phyloP scores from a whole-genome alignment of 2,888 invertebrate genomes.

The Abrostola tripartita region DNA sequence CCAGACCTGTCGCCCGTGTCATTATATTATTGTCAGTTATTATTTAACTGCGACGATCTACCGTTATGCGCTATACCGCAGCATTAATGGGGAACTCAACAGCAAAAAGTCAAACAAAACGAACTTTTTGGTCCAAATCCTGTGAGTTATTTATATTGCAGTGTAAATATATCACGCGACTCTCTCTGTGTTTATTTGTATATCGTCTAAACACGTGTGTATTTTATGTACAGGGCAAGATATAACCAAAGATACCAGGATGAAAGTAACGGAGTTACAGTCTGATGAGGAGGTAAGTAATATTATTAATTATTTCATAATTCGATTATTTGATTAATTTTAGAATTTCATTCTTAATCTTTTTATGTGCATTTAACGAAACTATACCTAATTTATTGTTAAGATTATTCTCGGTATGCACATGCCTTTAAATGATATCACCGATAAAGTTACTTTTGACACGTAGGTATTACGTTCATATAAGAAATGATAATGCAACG shows the following conservation, averaged over 20 bases:
- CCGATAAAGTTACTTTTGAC: constrained; percentile 18
- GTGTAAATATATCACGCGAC: constrained; percentile 56
- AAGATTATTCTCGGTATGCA: constrained; percentile 18
- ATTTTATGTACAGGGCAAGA: constrained; percentile 84
- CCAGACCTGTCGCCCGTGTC: constrained; percentile 71
- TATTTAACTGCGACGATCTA: constrained; percentile 56
- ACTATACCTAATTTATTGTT: not conserved
- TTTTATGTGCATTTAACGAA: not conserved
- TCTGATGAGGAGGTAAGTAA: constrained; percentile 83
- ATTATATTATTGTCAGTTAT: constrained; percentile 59
- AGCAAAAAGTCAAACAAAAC: constrained; percentile 69
- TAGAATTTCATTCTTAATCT: no score
- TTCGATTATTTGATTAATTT: no score
- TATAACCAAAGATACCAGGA: constrained; percentile 85
- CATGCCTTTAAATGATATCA: constrained; percentile 31
- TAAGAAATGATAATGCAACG: constrained; percentile 21
- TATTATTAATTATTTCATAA: not conserved
- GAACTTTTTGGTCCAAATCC: constrained; percentile 73
- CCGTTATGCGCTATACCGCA: constrained; percentile 75
- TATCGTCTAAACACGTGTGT: constrained; percentile 59
- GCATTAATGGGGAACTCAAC: constrained; percentile 79
- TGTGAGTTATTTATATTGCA: constrained; percentile 77
- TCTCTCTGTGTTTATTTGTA: constrained; percentile 71
- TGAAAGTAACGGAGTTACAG: constrained; percentile 83
- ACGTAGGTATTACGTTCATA: constrained; percentile 10